These are phyloP conservation scores for Ailuropoda melanoleuca DNA, from an alignment of 2,113 vertebrate species.

Conservation along the genomic window DNA sequence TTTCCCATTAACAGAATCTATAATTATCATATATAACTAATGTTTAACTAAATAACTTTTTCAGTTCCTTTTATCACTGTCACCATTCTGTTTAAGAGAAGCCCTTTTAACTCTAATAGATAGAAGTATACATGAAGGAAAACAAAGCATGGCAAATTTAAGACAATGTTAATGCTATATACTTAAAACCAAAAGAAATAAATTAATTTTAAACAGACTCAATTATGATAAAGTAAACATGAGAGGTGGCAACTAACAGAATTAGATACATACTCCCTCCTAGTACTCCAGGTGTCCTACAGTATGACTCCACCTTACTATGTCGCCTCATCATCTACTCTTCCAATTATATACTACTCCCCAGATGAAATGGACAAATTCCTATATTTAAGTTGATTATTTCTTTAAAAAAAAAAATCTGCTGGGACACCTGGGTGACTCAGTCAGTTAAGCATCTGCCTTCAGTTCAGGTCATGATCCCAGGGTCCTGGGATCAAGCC, in stretches of 20 bases:
- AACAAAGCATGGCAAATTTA: background rate
- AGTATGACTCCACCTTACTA: background rate
- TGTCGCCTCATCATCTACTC: background rate
- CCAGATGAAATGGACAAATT: background rate
- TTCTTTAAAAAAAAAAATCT: background rate
- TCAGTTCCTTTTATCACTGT: background rate
- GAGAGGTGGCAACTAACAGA: background rate
- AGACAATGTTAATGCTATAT: background rate
- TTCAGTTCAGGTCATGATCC: too few species aligned
- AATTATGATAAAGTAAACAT: background rate
- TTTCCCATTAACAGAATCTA: conserved; percentile 7
- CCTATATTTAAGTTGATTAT: background rate
- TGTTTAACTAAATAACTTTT: conserved; percentile 21
- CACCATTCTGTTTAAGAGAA: background rate
- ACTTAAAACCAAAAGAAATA: background rate
- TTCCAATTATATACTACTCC: background rate
- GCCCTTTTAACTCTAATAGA: background rate
- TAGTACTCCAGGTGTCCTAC: background rate
- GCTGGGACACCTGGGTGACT: background rate
- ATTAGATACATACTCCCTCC: background rate
- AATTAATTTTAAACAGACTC: background rate
- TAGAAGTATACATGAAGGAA: background rate
- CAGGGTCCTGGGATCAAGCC: too few species aligned
- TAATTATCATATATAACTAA: background rate
- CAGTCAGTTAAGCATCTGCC: too few species aligned